Conservation (phyloP, 2,797 vertebrate genomes). For the Monodelphis domestica region DNA sequence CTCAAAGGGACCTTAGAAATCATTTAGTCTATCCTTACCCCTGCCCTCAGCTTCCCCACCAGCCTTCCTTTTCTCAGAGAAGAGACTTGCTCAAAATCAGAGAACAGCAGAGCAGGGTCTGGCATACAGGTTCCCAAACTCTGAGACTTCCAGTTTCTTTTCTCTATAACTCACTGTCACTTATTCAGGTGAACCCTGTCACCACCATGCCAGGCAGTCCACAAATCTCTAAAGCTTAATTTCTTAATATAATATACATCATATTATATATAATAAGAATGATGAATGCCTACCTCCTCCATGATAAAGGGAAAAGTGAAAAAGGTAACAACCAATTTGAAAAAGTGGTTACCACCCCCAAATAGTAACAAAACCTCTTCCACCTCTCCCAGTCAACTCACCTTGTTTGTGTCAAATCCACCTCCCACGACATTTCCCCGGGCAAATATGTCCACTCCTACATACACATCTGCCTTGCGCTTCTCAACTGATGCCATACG, state of each 20-base stretch:
- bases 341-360: not conserved
- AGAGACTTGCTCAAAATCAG: too few species aligned
- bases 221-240: not conserved
- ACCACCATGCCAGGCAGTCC: not conserved
- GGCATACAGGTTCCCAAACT: not conserved
- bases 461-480: constrained; percentile 89
- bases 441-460: constrained; percentile 94
- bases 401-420: constrained; percentile 93
- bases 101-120: too few species aligned
- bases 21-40: not conserved
- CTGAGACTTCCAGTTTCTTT: not conserved
- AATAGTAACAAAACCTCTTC: not conserved
- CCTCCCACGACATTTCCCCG: constrained; percentile 92
- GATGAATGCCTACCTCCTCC: not conserved
- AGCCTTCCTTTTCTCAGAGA: not conserved
- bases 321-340: not conserved
- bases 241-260: too few species aligned
- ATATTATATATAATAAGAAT: not conserved
- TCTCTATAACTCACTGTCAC: too few species aligned
- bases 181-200: not conserved
- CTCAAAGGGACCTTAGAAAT: not conserved
- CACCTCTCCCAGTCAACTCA: constrained; percentile 60
- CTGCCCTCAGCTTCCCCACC: not conserved
- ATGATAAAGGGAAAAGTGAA: accelerated
- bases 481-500: constrained; percentile 77